Evolutionary conservation across 2,797 vertebrate species (phyloP), one percentile per base, ranked within the genome.

Genomic region (Buphagus erythrorhynchus): DNA sequence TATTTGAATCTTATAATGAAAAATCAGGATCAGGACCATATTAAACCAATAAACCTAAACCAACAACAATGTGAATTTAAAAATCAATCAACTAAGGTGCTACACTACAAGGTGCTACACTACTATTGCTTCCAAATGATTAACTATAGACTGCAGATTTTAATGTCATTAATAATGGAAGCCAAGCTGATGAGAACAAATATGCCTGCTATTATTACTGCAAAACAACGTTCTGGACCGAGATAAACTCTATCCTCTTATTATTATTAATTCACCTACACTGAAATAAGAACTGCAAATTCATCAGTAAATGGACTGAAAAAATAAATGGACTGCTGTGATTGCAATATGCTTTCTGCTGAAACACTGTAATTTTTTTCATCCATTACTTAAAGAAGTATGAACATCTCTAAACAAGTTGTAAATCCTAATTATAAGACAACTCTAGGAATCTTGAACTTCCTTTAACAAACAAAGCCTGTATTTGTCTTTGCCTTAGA

Each of bases 251-350:
- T 38, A 69, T 20, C 49, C 63, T 79, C 25, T 78, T 38, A 43
- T 85, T 61, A 43, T 87, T 92, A 95, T 68, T 87, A 66, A 55
- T 91, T 85, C 54, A 89, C 57, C 65, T 89, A 83, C 62, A 62
- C 62, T 45, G 45, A 85, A 95, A 71, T 3, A 22, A 94, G 61
- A 95, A 80, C 66, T 89, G 71, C 90, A 94, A 91, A 92, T 67
- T 89, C 88, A 93, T 83, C 87, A 93, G 78, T 72, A 96, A 93
- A 93, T 42, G 72, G 75, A 72, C 52, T 67, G 49, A 91, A 91
- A 93, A 91, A 86, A 84, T 71, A 95, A 95, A 92, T 28, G 55
- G 48, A 72, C 82, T 86, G 76, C 83, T 84, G 76, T 40, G 84
- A 92, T 4, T 71, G 49, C 57, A 94, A 57, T 43, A 75, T 18